Base-by-base conservation (phyloP, 2,888 invertebrate species). In the Tetragnatha montana region DNA sequence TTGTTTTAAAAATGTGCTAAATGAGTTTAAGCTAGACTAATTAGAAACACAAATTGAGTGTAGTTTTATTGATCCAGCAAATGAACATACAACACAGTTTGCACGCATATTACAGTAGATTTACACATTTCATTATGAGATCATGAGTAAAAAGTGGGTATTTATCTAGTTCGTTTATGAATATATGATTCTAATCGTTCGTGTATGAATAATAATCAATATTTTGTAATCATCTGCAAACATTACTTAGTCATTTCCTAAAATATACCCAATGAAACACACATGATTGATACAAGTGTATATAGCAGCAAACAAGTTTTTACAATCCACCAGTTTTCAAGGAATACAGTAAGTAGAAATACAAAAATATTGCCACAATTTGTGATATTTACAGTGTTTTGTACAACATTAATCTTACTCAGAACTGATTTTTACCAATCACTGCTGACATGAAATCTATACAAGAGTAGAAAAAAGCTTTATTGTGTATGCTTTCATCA, bases 351-450 rank as follows among this genome's bases (percentile, higher is more conserved):
- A 60, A 60, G 60, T 60, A 60, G 60, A 60, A 60, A 60, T 60
- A 60, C 60, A 60, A 60, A 60, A 60, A 60, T 60, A 60, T 60
- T 60, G 60, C 60, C 60, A 60, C 60, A 60, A 60, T 60, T 60
- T 60, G 4, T 17, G 17, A 60, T 60, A 60, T 60, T 60, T 60
- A 60, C 60, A 60, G 17, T 60, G 17, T 60, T 60, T 60, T 60
- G 60, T 60, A 60, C 60, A 60, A 17, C 17, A 60, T 60, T 35
- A 60, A 60, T 60, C 60, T 17, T 60, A 35, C n/a, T n/a, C n/a
- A n/a, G n/a, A n/a, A n/a, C 35, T 35, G 35, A 35, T 35, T 35
- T 35, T 35, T 4, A 35, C 35, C 35, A 35, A 35, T 35, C 1
- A 35, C 35, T 35, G 35, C 35, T 35, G 35, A 35, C 35, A 35